Evolutionary conservation across 2,888 invertebrate genomes (phyloP), one percentile per base, ranked within the genome.

Genomic region (Hymenopus coronatus): DNA sequence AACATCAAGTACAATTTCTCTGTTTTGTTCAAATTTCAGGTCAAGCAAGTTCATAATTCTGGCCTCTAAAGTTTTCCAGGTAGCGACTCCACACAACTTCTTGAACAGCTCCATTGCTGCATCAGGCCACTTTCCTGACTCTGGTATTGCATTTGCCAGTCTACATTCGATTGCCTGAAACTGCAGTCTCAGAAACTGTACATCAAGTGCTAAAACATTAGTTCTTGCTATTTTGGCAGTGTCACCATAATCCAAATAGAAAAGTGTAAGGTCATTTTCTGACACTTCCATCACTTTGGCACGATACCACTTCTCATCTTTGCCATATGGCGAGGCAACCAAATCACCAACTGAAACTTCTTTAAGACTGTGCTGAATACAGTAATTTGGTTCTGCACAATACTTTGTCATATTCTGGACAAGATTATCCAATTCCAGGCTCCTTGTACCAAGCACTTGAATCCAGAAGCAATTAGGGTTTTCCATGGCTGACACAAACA

Each of bases 181-280:
- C 85, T 96, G 94, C 25, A 98, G 94, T 88, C 95, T 94, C 87
- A 97, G 93, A 92, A 97, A 95, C 92, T 97, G 97, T 0, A 97
- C 96, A 83, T 96, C 94, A 90, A 98, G 93, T 91, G 97, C 96
- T 91, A 95, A 96, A 15, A 98, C 93, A 90, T 97, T 95, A 87
- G 95, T 94, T 3, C 95, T 94, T 0, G 95, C 93, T 7, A 97
- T 94, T 91, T 95, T 95, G 91, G 97, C 96, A 90, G 95, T 95
- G 93, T 98, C 98, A 0, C 98, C 98, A 93, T 97, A 98, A 94
- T 98, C 98, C 88, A 98, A 95, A 93, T 96, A 98, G 92, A 97
- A 97, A 54, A 98, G 94, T 91, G 96, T 95, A 0, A 96, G 96
- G 27, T 95, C 94, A 30, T 95, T 94, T 0, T 94, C 93, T 54